Conservation (phyloP, 2,797 vertebrate genomes). For the Molothrus ater region DNA sequence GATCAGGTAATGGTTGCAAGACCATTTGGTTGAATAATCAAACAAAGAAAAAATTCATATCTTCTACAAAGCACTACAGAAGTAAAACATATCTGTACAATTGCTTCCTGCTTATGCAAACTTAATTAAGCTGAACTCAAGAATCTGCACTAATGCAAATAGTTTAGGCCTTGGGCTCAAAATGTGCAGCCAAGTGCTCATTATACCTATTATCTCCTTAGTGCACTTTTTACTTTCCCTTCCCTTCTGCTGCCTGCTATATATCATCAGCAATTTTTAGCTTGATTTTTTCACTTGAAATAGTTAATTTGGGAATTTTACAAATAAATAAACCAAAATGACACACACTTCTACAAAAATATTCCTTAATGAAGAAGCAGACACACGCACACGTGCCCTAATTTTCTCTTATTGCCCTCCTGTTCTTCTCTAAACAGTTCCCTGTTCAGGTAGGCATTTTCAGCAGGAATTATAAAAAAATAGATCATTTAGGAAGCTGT, state of each 20-base stretch:
- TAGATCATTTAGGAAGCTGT: neutral
- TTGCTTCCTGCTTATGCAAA: slow-evolving; percentile 8
- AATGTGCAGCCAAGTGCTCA: slow-evolving; percentile 4
- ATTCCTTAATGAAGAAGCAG: neutral
- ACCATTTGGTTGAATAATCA: neutral
- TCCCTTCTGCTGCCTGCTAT: neutral
- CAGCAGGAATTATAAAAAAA: neutral
- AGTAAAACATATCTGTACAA: neutral
- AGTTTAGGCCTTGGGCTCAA: slow-evolving; percentile 14
- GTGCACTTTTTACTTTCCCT: neutral
- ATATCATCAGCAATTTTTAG: neutral
- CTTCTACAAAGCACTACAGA: neutral
- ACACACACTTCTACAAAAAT: neutral
- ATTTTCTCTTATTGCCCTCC: neutral
- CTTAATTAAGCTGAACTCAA: slow-evolving; percentile 10
- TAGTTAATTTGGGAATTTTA: neutral
- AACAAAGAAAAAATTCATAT: neutral
- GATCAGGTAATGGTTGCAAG: neutral
- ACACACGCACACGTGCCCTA: rapidly evolving
- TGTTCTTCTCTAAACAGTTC: neutral
- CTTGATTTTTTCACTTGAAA: neutral
- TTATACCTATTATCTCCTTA: neutral
- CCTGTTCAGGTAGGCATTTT: neutral
- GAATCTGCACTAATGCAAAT: neutral
- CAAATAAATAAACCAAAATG: neutral